phyloP scores from a whole-genome alignment of 2,888 invertebrate genomes.

The Automeris io region DNA sequence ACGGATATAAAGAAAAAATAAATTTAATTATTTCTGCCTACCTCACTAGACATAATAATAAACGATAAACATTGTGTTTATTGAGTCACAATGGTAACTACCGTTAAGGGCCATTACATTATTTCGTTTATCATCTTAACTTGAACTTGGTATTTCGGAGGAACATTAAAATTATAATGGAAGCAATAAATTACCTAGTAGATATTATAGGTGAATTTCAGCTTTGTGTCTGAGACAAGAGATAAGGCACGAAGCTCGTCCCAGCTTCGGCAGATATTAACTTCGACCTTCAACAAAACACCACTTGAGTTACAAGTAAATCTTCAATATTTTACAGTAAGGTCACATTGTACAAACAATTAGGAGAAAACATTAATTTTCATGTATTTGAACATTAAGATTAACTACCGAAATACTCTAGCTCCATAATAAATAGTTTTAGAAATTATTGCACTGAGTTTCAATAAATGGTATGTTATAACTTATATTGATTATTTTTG shows the following conservation, averaged over 20 bases:
- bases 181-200: slow-evolving; percentile 7
- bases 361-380: slow-evolving; percentile 4
- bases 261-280: slow-evolving; percentile 26
- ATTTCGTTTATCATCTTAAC: neutral
- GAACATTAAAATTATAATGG: slow-evolving; percentile 7
- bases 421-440: neutral
- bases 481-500: too few species aligned
- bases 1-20: too few species aligned
- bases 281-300: slow-evolving; percentile 27
- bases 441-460: too few species aligned
- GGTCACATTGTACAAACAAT: neutral
- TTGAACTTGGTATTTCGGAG: neutral
- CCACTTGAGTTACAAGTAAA: slow-evolving; percentile 15
- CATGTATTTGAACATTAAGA: neutral
- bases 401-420: neutral
- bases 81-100: too few species aligned
- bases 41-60: too few species aligned
- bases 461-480: too few species aligned
- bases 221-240: slow-evolving; percentile 26
- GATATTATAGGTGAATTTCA: slow-evolving; percentile 21
- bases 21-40: too few species aligned
- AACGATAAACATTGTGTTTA: too few species aligned
- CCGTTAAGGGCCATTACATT: too few species aligned
- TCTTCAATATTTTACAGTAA: slow-evolving; percentile 9
- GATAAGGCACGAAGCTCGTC: slow-evolving; percentile 39